Base-by-base conservation (phyloP, 2,888 invertebrate species). In the Caenorhabditis sp. region DNA sequence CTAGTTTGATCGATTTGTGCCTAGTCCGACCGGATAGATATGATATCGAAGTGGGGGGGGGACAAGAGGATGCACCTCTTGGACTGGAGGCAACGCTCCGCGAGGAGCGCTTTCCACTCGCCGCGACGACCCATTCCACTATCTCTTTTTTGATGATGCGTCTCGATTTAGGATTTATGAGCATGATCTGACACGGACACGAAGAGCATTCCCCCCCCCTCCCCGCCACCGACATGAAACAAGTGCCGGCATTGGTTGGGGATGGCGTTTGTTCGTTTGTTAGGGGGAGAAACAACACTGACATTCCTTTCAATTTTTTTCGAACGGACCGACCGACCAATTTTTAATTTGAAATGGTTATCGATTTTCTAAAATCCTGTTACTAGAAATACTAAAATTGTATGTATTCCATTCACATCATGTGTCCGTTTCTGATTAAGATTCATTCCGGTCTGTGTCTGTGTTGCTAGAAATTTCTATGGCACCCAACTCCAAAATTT, bases 141-240 rank as follows among this genome's bases (percentile, higher is more conserved):
- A 64, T 56, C 62, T 74, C 65, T 76, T 76, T 74, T 76, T 76
- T 76, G 76, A 76, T 67, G 76, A 76, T 67, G 76, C 76, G 76
- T 67, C 76, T 76, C 67, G 76, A 76, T 76, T 76, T 76, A 76
- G 76, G 76, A 76, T 76, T 76, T 76, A 76, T 76, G 76, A 76
- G 76, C 76, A 76, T 67, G 76, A 76, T 76, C 76, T 67, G 65
- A 53, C 44, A 76, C 53, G 53, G 76, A 18, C 44, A 15, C 35
- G 51, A 20, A 35, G 67, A 76, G 67, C 67, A 76, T 58, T 67
- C 74, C 76, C n/a, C n/a, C n/a, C n/a, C n/a, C n/a, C n/a, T n/a
- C n/a, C n/a, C n/a, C n/a, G n/a, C n/a, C n/a, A n/a, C n/a, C 76
- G 67, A 76, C 76, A 76, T 76, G 76, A 76, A 76, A 76, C 76